Evolutionary conservation across 2,888 invertebrate genomes (phyloP), one percentile per base, ranked within the genome.

Genomic region (Napeogenes inachia): DNA sequence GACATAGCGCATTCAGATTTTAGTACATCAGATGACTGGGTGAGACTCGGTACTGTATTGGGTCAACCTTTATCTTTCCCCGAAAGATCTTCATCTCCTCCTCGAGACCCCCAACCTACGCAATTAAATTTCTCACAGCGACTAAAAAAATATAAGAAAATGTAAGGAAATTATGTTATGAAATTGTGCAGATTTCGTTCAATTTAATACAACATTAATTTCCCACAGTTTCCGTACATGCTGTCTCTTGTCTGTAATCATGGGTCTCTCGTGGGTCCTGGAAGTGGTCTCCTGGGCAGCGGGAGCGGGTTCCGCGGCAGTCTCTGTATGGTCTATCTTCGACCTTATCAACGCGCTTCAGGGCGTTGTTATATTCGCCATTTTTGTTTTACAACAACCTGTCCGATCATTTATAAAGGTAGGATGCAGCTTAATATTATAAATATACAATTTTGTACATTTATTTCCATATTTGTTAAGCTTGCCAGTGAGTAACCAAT

Each of bases 241-340:
- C 70, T 84, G 93, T 66, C 82, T 93, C 47, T 85, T 95, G 5
- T 94, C 93, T 60, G 84, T 92, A 64, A 91, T 94, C 66, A 93
- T 94, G 92, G 93, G 94, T 0, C 81, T 94, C 8, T 94, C 94
- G 57, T 95, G 95, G 95, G 87, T 92, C 42, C 89, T 94, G 78
- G 95, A 95, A 79, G 89, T 94, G 67, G 91, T 94, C 0, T 94
- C 94, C 0, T 94, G 93, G 92, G 89, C 90, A 56, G 90, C 90
- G 0, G 92, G 92, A 0, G 91, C 92, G 57, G 87, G 91, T 59
- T 79, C 89, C 0, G 76, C 86, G 1, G 85, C 87, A 0, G 84
- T 87, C 32, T 86, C 90, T 8, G 86, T 91, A 13, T 93, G 94
- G 90, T 91, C 93, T 0, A 87, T 94, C 30, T 93, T 94, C 71